These are phyloP conservation scores for Phenacoccus solenopsis DNA, from an alignment of 1,140 invertebrate genomes.

Conservation along the genomic window DNA sequence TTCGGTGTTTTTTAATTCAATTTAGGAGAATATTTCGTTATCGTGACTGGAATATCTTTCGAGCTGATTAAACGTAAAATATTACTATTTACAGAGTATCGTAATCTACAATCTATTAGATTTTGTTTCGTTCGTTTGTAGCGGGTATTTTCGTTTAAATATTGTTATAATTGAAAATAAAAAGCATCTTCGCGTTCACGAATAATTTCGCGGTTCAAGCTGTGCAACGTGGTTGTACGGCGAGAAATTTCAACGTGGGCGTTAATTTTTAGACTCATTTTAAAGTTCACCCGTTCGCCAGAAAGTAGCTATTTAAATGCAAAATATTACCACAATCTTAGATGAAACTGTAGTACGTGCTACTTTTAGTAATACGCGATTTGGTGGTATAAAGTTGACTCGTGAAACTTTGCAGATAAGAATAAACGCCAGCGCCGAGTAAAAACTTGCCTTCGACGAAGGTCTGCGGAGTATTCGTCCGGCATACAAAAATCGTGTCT, in stretches of 20 bases:
- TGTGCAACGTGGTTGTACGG: too few relatives aligned
- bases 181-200: too few relatives aligned
- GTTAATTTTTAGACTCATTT: not conserved
- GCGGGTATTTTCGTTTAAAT: too few relatives aligned
- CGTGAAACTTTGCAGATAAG: not conserved
- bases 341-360: constrained; percentile 1
- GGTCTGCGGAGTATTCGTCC: not conserved
- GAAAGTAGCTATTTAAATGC: not conserved
- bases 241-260: not conserved
- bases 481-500: not conserved
- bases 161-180: too few relatives aligned
- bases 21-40: too few relatives aligned
- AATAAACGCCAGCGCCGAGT: not conserved
- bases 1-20: too few relatives aligned
- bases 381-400: not conserved
- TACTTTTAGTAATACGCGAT: not conserved
- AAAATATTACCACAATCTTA: not conserved
- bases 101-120: too few relatives aligned
- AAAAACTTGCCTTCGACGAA: not conserved
- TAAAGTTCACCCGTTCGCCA: not conserved
- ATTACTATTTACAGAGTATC: too few relatives aligned
- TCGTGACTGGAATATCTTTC: too few relatives aligned
- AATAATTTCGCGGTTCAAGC: too few relatives aligned
- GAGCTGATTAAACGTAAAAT: too few relatives aligned
- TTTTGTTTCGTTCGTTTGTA: too few relatives aligned